These are phyloP conservation scores for Paradisaea rubra DNA, from an alignment of 2,113 vertebrate genomes.

Conservation along the genomic window DNA sequence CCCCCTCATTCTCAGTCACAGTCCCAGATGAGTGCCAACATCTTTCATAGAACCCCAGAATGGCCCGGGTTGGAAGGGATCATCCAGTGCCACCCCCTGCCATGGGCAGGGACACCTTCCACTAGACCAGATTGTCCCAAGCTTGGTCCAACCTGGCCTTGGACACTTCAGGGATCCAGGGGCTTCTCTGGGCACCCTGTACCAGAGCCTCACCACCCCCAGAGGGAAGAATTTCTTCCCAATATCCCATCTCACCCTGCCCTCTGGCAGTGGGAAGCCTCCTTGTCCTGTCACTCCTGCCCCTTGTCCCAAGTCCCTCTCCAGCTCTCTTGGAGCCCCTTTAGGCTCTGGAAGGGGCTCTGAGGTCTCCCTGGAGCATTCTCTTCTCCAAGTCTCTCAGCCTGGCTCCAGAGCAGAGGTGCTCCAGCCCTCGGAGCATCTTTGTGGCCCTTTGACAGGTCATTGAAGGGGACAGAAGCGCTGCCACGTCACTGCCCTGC, in stretches of 20 bases:
- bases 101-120: not conserved
- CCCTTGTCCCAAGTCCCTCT: not conserved
- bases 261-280: not conserved
- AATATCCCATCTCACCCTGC: not conserved
- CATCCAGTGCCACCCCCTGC: not conserved
- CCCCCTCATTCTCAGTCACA: not conserved
- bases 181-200: not conserved
- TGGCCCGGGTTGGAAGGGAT: not conserved
- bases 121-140: rapidly evolving
- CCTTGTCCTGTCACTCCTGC: not conserved
- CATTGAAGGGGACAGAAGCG: not conserved
- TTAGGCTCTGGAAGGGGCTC: not conserved
- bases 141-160: rapidly evolving
- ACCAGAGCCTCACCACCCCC: not conserved
- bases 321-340: not conserved
- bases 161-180: not conserved
- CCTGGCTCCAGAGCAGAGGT: not conserved
- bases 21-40: rapidly evolving
- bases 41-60: not conserved
- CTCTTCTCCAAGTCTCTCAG: not conserved
- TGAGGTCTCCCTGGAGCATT: not conserved
- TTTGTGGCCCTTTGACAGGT: not conserved
- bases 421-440: not conserved
- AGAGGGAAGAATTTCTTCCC: not conserved
- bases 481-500: rapidly evolving